Base-by-base conservation (phyloP, 2,888 invertebrate species). In the Coleophora deauratella region DNA sequence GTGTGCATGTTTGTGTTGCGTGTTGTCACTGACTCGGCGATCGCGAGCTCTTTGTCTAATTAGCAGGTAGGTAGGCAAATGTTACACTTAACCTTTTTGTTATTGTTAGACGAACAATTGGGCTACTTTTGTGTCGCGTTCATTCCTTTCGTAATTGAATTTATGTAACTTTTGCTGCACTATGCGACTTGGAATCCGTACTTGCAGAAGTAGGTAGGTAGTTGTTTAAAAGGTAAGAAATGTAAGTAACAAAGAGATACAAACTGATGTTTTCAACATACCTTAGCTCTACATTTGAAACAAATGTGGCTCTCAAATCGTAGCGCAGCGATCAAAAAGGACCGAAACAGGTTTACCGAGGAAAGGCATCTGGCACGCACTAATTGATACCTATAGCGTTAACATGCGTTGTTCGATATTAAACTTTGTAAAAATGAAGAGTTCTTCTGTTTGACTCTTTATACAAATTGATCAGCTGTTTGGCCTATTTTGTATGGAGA, bases 31-130 rank as follows among this genome's bases (percentile, higher is more conserved):
- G 69, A 69, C 68, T 62, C 66, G 63, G 51, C 68, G 72, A 72
- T 72, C 64, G 64, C 68, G 68, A 72, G 71, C 74, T 74, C 78
- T 77, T 79, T 81, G 80, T 80, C 75, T 77, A 78, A 80, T 78
- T 77, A 80, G 62, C 81, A 82, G 81, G 81, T 82, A 21, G 21
- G 21, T 21, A 82, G 79, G 79, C 72, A 62, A 68, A 72, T 64
- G 68, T 66, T 71, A 62, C 62, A 62, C 60, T 58, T 61, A 70
- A 70, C 64, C 60, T 67, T 64, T 66, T n/a, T n/a, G n/a, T n/a
- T 68, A 54, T 54, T 46, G 50, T 54, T 49, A 47, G 49, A 47
- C 54, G 60, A 58, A 58, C 54, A 56, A 58, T 57, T 54, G 59
- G 51, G 41, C 50, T 45, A 50, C 51, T 55, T 45, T 54, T 54